Percentiles rank a stretch among this genome's conserved stretches.
Evolutionary conservation across 2,888 invertebrate genomes (phyloP).

Genomic region (Chloroclystis v-ata): DNA sequence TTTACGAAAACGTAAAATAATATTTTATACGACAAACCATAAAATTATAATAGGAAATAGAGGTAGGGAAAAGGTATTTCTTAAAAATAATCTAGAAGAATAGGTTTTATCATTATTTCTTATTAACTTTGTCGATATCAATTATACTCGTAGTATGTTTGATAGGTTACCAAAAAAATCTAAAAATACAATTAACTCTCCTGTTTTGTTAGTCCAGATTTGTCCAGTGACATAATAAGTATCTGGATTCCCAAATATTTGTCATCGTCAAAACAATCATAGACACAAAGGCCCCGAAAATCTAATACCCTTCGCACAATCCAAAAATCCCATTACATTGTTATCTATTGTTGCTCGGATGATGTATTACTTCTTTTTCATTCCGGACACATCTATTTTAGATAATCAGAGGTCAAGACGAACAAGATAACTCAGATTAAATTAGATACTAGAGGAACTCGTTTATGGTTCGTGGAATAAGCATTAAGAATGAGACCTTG

Average conservation of each 20-base stretch:
- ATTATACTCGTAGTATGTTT: too few relatives aligned
- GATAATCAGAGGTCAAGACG: conserved; percentile 37
- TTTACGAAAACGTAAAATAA: too few relatives aligned
- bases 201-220: too few relatives aligned
- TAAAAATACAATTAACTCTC: conserved; percentile 6
- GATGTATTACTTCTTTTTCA: conserved; percentile 46
- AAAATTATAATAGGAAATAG: too few relatives aligned
- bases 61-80: too few relatives aligned
- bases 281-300: background rate
- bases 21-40: too few relatives aligned
- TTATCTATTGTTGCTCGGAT: conserved; percentile 47
- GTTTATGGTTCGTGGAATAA: conserved; percentile 15
- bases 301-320: conserved; percentile 22
- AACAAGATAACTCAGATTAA: conserved; percentile 21
- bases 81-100: too few relatives aligned
- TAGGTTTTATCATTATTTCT: too few relatives aligned
- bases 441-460: conserved; percentile 12
- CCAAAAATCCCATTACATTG: conserved; percentile 38
- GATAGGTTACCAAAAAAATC: background rate
- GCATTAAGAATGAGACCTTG: conserved; percentile 8
- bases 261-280: background rate
- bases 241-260: background rate
- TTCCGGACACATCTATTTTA: conserved; percentile 33
- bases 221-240: too few relatives aligned
- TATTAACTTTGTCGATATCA: too few relatives aligned